Percentiles rank a stretch among this genome's conserved stretches.
Conservation (phyloP, 2,888 invertebrate genomes). For the Drosophila neoperkinsi region DNA sequence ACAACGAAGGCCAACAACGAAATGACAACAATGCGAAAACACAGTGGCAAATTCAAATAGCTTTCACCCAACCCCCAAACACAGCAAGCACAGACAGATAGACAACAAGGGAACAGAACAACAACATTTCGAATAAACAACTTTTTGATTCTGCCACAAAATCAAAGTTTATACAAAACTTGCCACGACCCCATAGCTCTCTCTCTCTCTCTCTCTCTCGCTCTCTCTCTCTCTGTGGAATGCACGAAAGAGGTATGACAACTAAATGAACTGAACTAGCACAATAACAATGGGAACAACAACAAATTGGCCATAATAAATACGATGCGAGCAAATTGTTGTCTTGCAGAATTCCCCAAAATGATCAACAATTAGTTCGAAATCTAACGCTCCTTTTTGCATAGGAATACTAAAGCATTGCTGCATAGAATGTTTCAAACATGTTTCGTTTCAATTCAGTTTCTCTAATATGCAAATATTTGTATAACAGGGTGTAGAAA, state of each 20-base stretch:
- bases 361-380: slow-evolving; percentile 23
- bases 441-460: background rate
- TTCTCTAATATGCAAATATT: slow-evolving; percentile 2
- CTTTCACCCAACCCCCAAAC: background rate
- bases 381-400: background rate
- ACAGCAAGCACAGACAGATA: background rate
- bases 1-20: slow-evolving; percentile 29
- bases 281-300: slow-evolving; percentile 1
- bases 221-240: background rate
- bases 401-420: background rate
- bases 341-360: slow-evolving; percentile 17
- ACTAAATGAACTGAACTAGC: slow-evolving; percentile 29
- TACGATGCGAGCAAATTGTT: slow-evolving; percentile 7
- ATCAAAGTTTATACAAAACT: slow-evolving; percentile 47
- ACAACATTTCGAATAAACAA: slow-evolving; percentile 34
- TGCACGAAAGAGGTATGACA: slow-evolving; percentile 3
- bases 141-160: slow-evolving; percentile 30
- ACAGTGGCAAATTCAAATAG: slow-evolving; percentile 31
- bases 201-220: background rate
- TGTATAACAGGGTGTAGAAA: background rate
- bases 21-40: slow-evolving; percentile 30
- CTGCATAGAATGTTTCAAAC: background rate
- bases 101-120: slow-evolving; percentile 10
- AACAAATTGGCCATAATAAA: slow-evolving; percentile 3
- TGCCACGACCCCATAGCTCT: background rate